Evolutionary conservation across 2,113 vertebrate species (phyloP).

Genomic region (Orcinus orca): DNA sequence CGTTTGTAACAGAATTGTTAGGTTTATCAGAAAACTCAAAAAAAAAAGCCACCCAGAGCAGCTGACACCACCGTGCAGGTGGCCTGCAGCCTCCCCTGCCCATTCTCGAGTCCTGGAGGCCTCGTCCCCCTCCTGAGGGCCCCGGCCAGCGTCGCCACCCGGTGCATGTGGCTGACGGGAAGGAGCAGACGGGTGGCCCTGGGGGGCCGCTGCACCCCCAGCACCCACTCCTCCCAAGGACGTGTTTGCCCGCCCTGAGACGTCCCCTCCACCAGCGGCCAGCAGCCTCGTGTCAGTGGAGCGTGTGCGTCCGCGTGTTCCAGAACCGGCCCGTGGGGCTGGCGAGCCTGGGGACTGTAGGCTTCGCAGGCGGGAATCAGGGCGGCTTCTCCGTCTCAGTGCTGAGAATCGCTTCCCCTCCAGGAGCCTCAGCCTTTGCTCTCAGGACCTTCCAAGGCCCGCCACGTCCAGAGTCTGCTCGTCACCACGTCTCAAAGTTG

Average conservation of each 20-base stretch:
- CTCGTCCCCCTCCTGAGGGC: background rate
- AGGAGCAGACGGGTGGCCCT: rapidly evolving
- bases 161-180: background rate
- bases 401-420: rapidly evolving
- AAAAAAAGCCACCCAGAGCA: background rate
- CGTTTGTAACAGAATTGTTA: background rate
- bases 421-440: background rate
- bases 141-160: background rate
- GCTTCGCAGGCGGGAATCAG: background rate
- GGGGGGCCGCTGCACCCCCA: rapidly evolving
- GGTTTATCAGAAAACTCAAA: background rate
- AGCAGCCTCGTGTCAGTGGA: too few relatives aligned
- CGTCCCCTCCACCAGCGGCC: background rate
- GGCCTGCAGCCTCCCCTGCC: background rate
- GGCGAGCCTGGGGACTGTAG: background rate
- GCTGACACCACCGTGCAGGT: rapidly evolving
- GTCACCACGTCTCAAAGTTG: rapidly evolving
- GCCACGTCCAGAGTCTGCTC: rapidly evolving
- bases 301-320: too few relatives aligned
- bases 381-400: rapidly evolving
- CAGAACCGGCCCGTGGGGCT: background rate
- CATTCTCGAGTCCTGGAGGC: background rate
- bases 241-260: rapidly evolving
- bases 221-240: rapidly evolving
- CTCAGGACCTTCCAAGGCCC: background rate